A percentile compares a stretch with the other conserved stretches of the same genome.
Conservation (phyloP, 2,113 vertebrate species). For the Mastomys coucha region DNA sequence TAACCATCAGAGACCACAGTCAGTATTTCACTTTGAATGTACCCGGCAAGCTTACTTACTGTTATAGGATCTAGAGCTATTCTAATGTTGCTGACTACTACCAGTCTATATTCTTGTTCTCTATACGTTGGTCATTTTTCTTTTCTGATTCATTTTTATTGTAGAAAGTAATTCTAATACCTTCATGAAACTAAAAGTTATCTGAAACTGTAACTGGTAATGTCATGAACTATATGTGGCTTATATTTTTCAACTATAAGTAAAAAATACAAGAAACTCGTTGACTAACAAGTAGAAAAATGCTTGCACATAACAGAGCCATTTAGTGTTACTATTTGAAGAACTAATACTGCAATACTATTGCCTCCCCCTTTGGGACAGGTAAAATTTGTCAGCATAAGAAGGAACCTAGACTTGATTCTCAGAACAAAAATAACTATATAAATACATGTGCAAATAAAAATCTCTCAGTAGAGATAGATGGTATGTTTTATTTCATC, state of each 20-base stretch:
- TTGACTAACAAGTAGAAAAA: slow-evolving; percentile 23
- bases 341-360: neutral
- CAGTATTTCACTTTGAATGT: neutral
- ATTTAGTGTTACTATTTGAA: slow-evolving; percentile 14
- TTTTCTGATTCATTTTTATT: slow-evolving; percentile 33
- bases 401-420: neutral
- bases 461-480: slow-evolving; percentile 13
- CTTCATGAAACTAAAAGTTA: neutral
- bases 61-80: neutral
- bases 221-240: neutral
- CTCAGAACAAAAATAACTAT: neutral
- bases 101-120: neutral
- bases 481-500: neutral
- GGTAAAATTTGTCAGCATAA: neutral
- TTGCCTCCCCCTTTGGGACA: neutral
- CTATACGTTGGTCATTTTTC: neutral
- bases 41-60: neutral
- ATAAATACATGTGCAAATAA: neutral
- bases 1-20: neutral
- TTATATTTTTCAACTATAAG: slow-evolving; percentile 61
- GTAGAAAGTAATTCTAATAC: slow-evolving; percentile 42
- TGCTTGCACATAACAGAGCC: neutral
- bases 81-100: neutral
- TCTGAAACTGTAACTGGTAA: neutral
- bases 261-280: neutral